Percentiles rank a stretch among this genome's conserved stretches.
Evolutionary conservation across 2,888 invertebrate genomes (phyloP).

Genomic region (Himalopsyche tibetana): DNA sequence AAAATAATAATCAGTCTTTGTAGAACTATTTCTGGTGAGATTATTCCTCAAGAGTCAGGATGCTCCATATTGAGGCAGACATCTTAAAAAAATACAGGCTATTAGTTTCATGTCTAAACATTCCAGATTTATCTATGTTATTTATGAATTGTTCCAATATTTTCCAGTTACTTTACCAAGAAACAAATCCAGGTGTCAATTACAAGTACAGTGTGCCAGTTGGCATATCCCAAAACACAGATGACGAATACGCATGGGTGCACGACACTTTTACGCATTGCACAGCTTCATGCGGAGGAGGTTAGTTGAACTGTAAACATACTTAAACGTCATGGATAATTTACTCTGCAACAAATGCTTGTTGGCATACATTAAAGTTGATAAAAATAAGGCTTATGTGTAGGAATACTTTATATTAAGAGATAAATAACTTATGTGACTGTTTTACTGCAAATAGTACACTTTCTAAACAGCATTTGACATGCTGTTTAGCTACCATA

Average conservation of each 20-base stretch:
- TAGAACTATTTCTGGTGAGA: background rate
- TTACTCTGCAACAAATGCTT: too few relatives aligned
- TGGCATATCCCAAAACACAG: constrained; percentile 79
- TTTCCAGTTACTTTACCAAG: constrained; percentile 86
- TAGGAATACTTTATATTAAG: too few relatives aligned
- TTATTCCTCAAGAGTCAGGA: too few relatives aligned
- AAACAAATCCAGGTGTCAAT: constrained; percentile 87
- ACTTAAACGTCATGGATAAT: too few relatives aligned
- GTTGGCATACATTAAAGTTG: too few relatives aligned
- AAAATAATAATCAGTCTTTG: background rate
- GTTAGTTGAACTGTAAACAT: constrained; percentile 70
- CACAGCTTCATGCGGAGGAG: constrained; percentile 93
- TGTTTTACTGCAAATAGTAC: too few relatives aligned
- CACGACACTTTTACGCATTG: constrained; percentile 87
- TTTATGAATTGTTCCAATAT: background rate
- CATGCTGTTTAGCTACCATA: too few relatives aligned
- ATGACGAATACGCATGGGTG: constrained; percentile 89
- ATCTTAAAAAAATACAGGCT: too few relatives aligned
- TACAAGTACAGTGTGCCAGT: constrained; percentile 95
- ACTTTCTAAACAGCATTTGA: too few relatives aligned
- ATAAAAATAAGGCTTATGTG: too few relatives aligned
- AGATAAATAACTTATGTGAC: too few relatives aligned
- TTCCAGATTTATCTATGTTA: background rate
- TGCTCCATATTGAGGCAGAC: too few relatives aligned
- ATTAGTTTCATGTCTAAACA: background rate